Percentiles rank a stretch among this genome's conserved stretches.
phyloP scores from a whole-genome alignment of 2,797 vertebrate genomes.

The Trematomus bernacchii region DNA sequence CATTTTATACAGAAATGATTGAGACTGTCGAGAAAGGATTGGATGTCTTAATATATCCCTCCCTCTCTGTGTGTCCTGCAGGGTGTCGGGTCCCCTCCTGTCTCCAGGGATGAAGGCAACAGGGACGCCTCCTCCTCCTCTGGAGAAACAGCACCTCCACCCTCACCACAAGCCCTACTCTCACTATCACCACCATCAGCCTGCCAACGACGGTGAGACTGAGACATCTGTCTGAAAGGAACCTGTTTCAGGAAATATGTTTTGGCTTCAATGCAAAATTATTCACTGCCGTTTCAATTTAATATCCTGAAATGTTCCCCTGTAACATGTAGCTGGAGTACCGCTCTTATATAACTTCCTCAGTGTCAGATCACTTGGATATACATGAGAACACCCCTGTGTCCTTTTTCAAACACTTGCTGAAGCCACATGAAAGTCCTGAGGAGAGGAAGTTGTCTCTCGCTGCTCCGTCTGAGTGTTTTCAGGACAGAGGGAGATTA shows the following conservation, averaged over 20 bases:
- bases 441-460: conserved; percentile 61
- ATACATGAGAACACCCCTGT: conserved; percentile 23
- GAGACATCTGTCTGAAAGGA: conserved; percentile 7
- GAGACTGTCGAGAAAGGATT: conserved; percentile 23
- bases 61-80: conserved; percentile 63
- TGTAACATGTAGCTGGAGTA: conserved; percentile 12
- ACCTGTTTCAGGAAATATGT: conserved; percentile 40
- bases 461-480: conserved; percentile 54
- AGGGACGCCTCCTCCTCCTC: conserved; percentile 79
- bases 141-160: conserved; percentile 91
- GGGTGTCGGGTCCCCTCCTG: conserved; percentile 87
- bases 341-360: conserved; percentile 26
- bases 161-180: conserved; percentile 88
- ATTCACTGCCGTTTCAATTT: conserved; percentile 34
- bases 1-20: conserved; percentile 48
- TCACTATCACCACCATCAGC: conserved; percentile 88
- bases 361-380: conserved; percentile 13
- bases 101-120: conserved; percentile 91
- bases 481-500: conserved; percentile 69
- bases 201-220: conserved; percentile 85
- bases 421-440: conserved; percentile 66
- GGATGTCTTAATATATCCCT: conserved; percentile 9
- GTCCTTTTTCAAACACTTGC: conserved; percentile 26
- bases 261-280: conserved; percentile 28
- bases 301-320: conserved; percentile 38